phyloP scores from a whole-genome alignment of 2,888 invertebrate species.

The Apodemia zela region DNA sequence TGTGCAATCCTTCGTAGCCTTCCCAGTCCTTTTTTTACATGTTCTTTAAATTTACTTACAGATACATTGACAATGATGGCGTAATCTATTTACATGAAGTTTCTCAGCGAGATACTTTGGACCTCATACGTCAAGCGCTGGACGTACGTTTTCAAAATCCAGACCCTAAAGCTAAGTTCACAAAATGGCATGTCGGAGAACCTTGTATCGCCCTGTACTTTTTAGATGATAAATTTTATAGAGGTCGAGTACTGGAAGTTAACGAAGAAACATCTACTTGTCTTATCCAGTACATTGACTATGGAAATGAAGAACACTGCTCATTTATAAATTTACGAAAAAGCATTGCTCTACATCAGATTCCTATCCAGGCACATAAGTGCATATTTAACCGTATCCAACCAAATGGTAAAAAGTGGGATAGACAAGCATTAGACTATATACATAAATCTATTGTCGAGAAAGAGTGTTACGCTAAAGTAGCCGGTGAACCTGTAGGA shows the following conservation, averaged over 20 bases:
- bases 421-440: slow-evolving; percentile 77
- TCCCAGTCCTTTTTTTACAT: background rate
- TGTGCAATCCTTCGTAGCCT: too few species aligned
- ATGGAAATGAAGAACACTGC: slow-evolving; percentile 88
- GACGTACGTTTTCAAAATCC: slow-evolving; percentile 63
- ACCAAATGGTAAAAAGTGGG: slow-evolving; percentile 64
- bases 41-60: slow-evolving; percentile 35
- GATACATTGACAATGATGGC: slow-evolving; percentile 69
- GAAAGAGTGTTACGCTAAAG: slow-evolving; percentile 73
- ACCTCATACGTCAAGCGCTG: slow-evolving; percentile 73
- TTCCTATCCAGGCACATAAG: slow-evolving; percentile 84
- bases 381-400: slow-evolving; percentile 73
- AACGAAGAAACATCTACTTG: slow-evolving; percentile 57
- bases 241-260: slow-evolving; percentile 81
- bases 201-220: slow-evolving; percentile 85
- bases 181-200: slow-evolving; percentile 82
- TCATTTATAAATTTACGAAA: slow-evolving; percentile 79
- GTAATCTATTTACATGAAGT: slow-evolving; percentile 63
- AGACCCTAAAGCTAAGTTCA: slow-evolving; percentile 64
- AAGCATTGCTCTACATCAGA: slow-evolving; percentile 81
- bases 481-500: slow-evolving; percentile 53
- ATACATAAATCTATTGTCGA: slow-evolving; percentile 82
- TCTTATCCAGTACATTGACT: slow-evolving; percentile 88
- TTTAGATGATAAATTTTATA: slow-evolving; percentile 84
- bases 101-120: slow-evolving; percentile 56